Evolutionary conservation across 2,113 vertebrate genomes (phyloP).

Genomic region (Rhinoderma darwinii): DNA sequence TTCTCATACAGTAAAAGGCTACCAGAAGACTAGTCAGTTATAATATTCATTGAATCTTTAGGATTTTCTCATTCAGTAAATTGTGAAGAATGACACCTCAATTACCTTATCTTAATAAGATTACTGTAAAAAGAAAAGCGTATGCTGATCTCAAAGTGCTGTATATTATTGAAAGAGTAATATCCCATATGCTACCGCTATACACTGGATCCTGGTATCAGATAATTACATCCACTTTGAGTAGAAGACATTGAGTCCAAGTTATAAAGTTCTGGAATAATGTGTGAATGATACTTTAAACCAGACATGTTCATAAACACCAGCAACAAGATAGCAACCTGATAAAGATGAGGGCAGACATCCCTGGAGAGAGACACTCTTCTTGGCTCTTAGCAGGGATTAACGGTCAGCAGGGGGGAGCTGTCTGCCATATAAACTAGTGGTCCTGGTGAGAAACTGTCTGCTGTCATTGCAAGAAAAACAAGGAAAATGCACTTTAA

Average conservation of each 20-base stretch:
- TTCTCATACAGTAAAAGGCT: too few relatives aligned
- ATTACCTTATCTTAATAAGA: too few relatives aligned
- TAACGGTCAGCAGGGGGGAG: slow-evolving; percentile 17
- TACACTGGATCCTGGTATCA: neutral
- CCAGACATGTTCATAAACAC: slow-evolving; percentile 34
- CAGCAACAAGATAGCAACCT: neutral
- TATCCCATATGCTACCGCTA: neutral
- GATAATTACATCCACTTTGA: neutral
- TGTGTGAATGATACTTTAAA: neutral
- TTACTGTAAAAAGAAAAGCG: too few relatives aligned
- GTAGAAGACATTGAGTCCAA: neutral
- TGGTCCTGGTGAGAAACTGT: slow-evolving; percentile 32
- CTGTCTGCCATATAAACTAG: slow-evolving; percentile 24
- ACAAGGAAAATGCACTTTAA: neutral
- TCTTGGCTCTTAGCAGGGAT: slow-evolving; percentile 15
- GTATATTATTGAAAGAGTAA: neutral
- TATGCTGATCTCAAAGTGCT: too few relatives aligned
- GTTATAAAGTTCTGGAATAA: neutral
- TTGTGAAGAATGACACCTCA: too few relatives aligned
- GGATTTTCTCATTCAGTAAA: neutral
- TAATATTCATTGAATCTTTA: neutral
- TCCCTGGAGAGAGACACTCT: slow-evolving; percentile 26
- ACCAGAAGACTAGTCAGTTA: too few relatives aligned
- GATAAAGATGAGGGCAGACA: slow-evolving; percentile 44
- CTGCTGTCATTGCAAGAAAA: slow-evolving; percentile 9